A percentile compares a stretch with the other conserved stretches of the same genome.
Conservation (phyloP, 2,888 invertebrate species). For the Desoria tigrina region DNA sequence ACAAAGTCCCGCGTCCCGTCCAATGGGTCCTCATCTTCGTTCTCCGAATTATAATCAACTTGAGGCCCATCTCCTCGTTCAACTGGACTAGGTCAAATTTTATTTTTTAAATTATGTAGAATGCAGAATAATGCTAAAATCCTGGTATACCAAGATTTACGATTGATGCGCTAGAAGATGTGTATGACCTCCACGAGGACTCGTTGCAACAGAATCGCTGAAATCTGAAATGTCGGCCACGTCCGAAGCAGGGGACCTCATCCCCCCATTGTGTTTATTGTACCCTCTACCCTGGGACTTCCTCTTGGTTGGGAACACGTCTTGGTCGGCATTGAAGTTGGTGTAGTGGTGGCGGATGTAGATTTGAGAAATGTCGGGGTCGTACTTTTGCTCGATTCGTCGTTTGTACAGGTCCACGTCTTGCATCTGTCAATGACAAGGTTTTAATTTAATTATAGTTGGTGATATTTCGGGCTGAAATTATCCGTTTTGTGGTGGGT, state of each 20-base stretch:
- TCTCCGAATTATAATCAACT: not conserved
- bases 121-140: no score
- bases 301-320: not conserved
- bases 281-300: not conserved
- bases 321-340: constrained; percentile 24
- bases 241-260: not conserved
- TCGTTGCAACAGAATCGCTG: not conserved
- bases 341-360: constrained; percentile 40
- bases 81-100: not conserved
- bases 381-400: constrained; percentile 42
- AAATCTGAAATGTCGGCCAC: not conserved
- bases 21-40: constrained; percentile 15
- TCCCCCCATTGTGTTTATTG: not conserved
- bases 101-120: not conserved
- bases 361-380: constrained; percentile 35
- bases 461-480: not conserved
- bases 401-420: constrained; percentile 46
- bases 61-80: no score
- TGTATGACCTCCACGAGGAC: no score
- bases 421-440: constrained; percentile 39
- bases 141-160: no score
- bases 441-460: not conserved
- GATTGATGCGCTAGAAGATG: no score
- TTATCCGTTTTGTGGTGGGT: no score
- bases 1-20: constrained; percentile 32